Base-by-base conservation (phyloP, 2,888 invertebrate genomes). In the Sarcophaga subvicina region DNA sequence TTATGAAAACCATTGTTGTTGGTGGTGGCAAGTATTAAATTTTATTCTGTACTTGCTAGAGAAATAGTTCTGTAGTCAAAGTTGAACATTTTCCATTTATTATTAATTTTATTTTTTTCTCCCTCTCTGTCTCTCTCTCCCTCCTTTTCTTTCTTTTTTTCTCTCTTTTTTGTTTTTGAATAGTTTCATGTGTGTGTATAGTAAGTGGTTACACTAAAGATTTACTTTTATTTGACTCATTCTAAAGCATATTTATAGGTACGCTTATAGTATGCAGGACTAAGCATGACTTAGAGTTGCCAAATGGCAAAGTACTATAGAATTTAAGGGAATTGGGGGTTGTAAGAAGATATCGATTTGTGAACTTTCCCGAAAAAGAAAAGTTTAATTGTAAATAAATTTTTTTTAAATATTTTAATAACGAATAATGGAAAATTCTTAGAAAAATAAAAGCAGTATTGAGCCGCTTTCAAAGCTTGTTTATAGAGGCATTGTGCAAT, bases 1-100 rank as follows among this genome's bases (percentile, higher is more conserved):
- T 37, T 10, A 8, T 37, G 37, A 37, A 37, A 37, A 37, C 2
- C 37, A 37, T 37, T 37, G 37, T 37, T 66, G 72, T 66, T 66
- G 45, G 25, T 66, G 45, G 59, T 59, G 14, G 49, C 25, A 69
- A 20, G 11, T 67, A 67, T 45, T 37, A 37, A 11, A 4, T 14
- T 64, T 27, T 17, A 6, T 17, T 12, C 2, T 22, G 27, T 70
- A 54, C 11, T 69, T 69, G 12, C 47, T 45, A 49, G 14, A 8
- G 37, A 37, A 37, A 37, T 25, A 14, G 63, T 54, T 47, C 45
- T 76, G 75, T 37, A 75, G 49, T 81, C 63, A 67, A 49, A 67
- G 73, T 69, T 75, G 14, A 64, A 81, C 70, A 77, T 78, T 83
- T 83, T 64, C 70, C 10, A 67, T 77, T 49, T 37, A 49, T 66